Base-by-base conservation (phyloP, 2,888 invertebrate genomes). In the Torymus texanus region DNA sequence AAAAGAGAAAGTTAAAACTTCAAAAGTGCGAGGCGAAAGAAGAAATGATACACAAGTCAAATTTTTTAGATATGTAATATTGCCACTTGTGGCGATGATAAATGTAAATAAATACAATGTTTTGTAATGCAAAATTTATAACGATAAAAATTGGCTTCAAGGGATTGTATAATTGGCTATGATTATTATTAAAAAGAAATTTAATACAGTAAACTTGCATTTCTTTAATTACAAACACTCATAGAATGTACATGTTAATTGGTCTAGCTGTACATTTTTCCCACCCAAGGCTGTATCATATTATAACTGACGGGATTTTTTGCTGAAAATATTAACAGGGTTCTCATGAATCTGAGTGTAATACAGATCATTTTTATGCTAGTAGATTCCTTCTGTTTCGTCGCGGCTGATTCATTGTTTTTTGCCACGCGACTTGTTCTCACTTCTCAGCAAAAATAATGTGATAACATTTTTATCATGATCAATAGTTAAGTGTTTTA, bases 111-210 rank as follows among this genome's bases (percentile, higher is more conserved):
- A 41, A 41, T 73, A 67, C 29, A 16, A 65, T 73, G 67, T 78
- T 78, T 78, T 78, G 73, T 78, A 78, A 73, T 73, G 72, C 73
- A 68, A 73, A 73, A 78, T 72, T 78, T 72, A 58, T 73, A 73
- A 73, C 29, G 67, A 66, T 62, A 67, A 63, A 8, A 63, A 72
- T 72, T 72, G 51, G 56, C 29, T 61, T 67, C 59, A 72, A 78
- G 51, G 71, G 41, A 63, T 53, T 78, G 78, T 78, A 77, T 77
- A 41, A 78, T 72, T 67, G 68, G 78, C 78, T 67, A 66, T 41
- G n/a, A 65, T 51, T 29, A 61, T 51, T 29, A 61, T 51, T 51
- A 72, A 51, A 59, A 71, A 50, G n/a, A 41, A 63, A 24, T 41
- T 41, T 41, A 14, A 41, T 29, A 41, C 41, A 41, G 41, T 41